Conservation (phyloP, 2,888 invertebrate genomes). For the Bibio marci region DNA sequence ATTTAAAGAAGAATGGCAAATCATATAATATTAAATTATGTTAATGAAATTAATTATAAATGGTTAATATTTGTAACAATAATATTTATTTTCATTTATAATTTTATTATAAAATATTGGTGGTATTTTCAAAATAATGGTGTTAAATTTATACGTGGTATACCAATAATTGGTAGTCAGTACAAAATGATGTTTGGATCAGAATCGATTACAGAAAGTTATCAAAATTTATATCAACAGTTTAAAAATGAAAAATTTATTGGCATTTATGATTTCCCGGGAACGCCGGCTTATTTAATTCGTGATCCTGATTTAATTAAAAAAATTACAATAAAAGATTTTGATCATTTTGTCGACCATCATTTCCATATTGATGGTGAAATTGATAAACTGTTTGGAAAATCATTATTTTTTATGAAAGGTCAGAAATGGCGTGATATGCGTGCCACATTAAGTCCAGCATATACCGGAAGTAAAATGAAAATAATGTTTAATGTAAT, state of each 20-base stretch:
- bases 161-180: neutral
- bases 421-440: conserved; percentile 18
- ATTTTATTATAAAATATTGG: conserved; percentile 1
- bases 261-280: conserved; percentile 4
- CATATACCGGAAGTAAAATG: conserved; percentile 23
- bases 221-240: neutral
- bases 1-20: too few species aligned
- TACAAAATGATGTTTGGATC: neutral
- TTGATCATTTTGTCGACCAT: conserved; percentile 8
- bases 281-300: conserved; percentile 1
- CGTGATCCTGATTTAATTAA: conserved; percentile 6
- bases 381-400: conserved; percentile 8
- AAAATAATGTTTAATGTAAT: conserved; percentile 16
- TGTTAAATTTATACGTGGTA: conserved; percentile 3
- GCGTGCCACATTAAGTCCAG: conserved; percentile 19
- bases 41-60: too few species aligned
- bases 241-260: conserved; percentile 1
- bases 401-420: conserved; percentile 6
- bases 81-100: neutral
- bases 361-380: conserved; percentile 1
- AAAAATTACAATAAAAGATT: conserved; percentile 8
- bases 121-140: neutral
- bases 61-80: neutral
- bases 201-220: neutral
- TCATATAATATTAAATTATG: too few species aligned